These are phyloP conservation scores for Poecilia gillii DNA, from an alignment of 2,797 vertebrate genomes.

Conservation along the genomic window DNA sequence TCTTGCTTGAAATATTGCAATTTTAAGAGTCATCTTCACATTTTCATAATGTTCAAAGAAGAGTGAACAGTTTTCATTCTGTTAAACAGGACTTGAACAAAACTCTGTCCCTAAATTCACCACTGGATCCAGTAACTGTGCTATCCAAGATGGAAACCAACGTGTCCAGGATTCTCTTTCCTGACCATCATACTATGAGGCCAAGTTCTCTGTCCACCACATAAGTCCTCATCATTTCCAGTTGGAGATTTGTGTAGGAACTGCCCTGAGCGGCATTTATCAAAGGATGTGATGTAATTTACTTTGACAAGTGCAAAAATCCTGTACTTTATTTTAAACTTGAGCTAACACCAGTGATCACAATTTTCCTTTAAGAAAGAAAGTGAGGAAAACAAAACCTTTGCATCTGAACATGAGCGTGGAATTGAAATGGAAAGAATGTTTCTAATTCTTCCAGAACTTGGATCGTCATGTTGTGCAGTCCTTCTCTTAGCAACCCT, in stretches of 20 bases:
- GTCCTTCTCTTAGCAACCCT: background rate
- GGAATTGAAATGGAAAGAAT: background rate
- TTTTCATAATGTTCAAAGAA: background rate
- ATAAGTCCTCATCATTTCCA: background rate
- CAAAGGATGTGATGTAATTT: background rate
- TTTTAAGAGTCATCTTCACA: no score
- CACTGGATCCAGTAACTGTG: background rate
- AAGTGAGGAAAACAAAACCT: background rate
- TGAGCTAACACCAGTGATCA: background rate
- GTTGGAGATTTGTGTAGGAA: background rate
- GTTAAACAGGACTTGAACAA: background rate
- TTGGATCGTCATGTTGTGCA: background rate
- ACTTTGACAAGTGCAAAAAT: background rate
- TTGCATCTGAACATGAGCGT: background rate
- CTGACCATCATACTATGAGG: no score
- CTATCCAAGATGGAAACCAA: background rate
- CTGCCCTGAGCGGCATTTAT: background rate
- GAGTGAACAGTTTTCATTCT: background rate
- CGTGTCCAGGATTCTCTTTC: no score
- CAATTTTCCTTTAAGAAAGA: background rate
- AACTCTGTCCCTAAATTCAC: background rate
- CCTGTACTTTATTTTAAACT: background rate
- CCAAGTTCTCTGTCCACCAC: background rate
- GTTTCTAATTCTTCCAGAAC: background rate
- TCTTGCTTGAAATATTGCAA: background rate